Evolutionary conservation across 1,140 invertebrate species (phyloP), one percentile per base, ranked within the genome.

Genomic region (Brachionus koreanus): DNA sequence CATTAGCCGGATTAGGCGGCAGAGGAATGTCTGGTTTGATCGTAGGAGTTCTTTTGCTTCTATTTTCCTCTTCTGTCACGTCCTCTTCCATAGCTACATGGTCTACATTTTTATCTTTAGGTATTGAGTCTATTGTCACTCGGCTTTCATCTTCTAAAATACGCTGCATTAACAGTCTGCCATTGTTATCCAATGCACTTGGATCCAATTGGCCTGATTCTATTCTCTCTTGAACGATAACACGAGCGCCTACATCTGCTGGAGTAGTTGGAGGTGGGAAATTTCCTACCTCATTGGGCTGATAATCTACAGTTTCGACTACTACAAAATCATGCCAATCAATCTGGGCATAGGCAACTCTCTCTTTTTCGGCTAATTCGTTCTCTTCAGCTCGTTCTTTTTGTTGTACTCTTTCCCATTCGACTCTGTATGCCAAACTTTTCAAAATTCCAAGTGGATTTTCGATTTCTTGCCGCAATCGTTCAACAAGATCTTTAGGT

Each of bases 281-380:
- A 82, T 94, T 94, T 29, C 96, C 96, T 10, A 93, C 92, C 89
- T 99, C 97, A 85, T 95, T 95, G 0, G 94, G 93, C 84, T 98
- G 95, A 88, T 98, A 99, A 88, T 99, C 98, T 0, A 99, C 97
- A 0, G 97, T 99, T 89, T 99, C 97, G 0, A 99, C 98, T 0
- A 99, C 96, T 1, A 99, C 97, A 90, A 99, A 99, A 89, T 99
- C 97, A 87, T 99, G 98, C 98, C 98, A 99, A 87, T 99, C 98
- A 84, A 99, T 98, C 85, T 96, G 94, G 3, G 95, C 95, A 87
- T 98, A 98, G 0, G 96, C 95, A 39, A 91, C 90, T 89, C 96
- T 91, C 88, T 99, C 98, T 46, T 94, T 92, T 88, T 99, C 97
- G 16, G 95, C 91, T 85, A 94, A 94, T 85, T 97, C 95, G 87